Evolutionary conservation across 2,797 vertebrate genomes (phyloP), one percentile per base, ranked within the genome.

Genomic region (Coregonus suidteri): DNA sequence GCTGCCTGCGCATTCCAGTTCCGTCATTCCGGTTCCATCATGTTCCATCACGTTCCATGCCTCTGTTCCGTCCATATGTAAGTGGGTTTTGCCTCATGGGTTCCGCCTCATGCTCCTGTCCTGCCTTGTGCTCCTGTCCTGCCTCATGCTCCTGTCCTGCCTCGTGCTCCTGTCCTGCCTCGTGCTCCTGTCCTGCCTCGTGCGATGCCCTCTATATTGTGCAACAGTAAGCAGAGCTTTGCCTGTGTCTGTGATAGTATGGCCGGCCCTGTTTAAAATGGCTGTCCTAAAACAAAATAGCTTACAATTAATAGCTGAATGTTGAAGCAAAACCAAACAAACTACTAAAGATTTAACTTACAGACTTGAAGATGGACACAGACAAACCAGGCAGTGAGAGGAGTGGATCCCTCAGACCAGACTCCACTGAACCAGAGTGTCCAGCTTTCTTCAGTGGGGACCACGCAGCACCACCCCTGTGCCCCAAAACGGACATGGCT

Each of bases 311-410:
- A 9, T 35, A 9, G 34, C 18, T 41, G 6, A 20, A 37, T 25
- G 73, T 35, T n/a, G 7, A 53, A 79, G 75, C 86, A 93, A 73
- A 91, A 92, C 88, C 93, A 95, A 95, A 93, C 95, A 95, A 93
- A 95, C 94, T 95, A 95, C 96, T 97, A 95, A 95, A 85, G 98
- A 97, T 94, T 99, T 94, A 99, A 90, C 90, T 99, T 98, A 92
- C 98, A 99, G 98, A 97, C 92, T 94, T 95, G 95, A 99, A 98
- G 98, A 99, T 96, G 96, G 97, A 98, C 82, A 93, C 94, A 89
- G 96, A 89, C 85, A 95, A 95, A 91, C 86, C 95, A 73, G 88
- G 88, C 86, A 94, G 92, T 18, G 91, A 92, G 80, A 92, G 88
- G 91, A 90, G 93, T 75, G 90, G 92, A 79, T 94, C 93, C 82